Conservation (phyloP, 2,888 invertebrate species). For the Dynastes hyllus region DNA sequence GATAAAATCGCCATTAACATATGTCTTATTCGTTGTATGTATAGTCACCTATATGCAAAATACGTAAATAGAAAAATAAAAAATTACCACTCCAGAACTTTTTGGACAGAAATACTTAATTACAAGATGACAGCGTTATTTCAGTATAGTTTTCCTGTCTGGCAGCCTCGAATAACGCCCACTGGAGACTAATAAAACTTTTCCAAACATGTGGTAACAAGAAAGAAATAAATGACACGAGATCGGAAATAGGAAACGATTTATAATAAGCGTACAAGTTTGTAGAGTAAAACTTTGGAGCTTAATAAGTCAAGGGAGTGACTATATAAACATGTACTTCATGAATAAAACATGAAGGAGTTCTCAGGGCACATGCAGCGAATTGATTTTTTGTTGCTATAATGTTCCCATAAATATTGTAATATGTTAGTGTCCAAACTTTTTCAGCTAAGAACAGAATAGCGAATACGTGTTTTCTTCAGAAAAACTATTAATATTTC, state of each 20-base stretch:
- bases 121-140: too few relatives aligned
- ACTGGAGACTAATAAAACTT: too few relatives aligned
- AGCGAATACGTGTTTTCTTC: background rate
- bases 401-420: slow-evolving; percentile 17
- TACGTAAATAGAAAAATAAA: too few relatives aligned
- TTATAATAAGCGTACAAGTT: slow-evolving; percentile 2
- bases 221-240: background rate
- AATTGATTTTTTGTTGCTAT: slow-evolving; percentile 27
- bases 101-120: too few relatives aligned
- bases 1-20: too few relatives aligned
- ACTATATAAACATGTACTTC: slow-evolving; percentile 16
- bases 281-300: background rate
- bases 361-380: slow-evolving; percentile 9
- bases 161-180: too few relatives aligned
- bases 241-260: slow-evolving; percentile 9
- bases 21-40: too few relatives aligned
- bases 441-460: background rate
- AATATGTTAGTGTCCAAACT: slow-evolving; percentile 12
- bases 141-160: too few relatives aligned
- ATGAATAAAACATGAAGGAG: slow-evolving; percentile 31
- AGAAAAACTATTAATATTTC: background rate
- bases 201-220: too few relatives aligned
- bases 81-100: too few relatives aligned
- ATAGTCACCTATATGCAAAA: too few relatives aligned
- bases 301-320: slow-evolving; percentile 18